These are phyloP conservation scores for Hipparchia sbordonii DNA, from an alignment of 2,888 invertebrate genomes.

Conservation along the genomic window DNA sequence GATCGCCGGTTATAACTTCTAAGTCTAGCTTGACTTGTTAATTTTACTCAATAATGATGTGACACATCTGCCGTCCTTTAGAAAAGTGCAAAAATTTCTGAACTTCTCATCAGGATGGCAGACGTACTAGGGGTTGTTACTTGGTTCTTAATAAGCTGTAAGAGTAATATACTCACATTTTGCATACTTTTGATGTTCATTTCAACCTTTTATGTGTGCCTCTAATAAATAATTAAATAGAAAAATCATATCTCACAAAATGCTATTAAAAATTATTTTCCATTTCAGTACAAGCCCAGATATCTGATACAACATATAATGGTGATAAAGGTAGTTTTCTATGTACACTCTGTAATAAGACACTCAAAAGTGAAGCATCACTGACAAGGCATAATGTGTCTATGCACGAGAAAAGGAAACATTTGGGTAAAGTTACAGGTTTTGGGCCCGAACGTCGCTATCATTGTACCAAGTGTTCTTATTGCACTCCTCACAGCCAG, in stretches of 20 bases:
- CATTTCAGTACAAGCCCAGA: constrained; percentile 14
- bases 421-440: constrained; percentile 66
- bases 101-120: no score
- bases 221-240: no score
- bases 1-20: no score
- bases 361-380: constrained; percentile 60
- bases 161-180: no score
- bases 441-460: constrained; percentile 64
- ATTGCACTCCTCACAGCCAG: constrained; percentile 73
- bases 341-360: constrained; percentile 62
- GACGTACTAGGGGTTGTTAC: no score
- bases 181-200: no score
- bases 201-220: no score
- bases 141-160: no score
- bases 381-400: constrained; percentile 62
- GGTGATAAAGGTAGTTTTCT: constrained; percentile 39
- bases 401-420: constrained; percentile 69
- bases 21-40: no score
- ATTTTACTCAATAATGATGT: no score
- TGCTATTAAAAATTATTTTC: not conserved
- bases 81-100: no score
- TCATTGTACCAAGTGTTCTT: constrained; percentile 71
- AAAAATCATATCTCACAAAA: not conserved
- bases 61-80: no score
- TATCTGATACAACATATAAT: not conserved